Evolutionary conservation across 2,113 vertebrate species (phyloP).

Genomic region (Porphyrio hochstetteri): DNA sequence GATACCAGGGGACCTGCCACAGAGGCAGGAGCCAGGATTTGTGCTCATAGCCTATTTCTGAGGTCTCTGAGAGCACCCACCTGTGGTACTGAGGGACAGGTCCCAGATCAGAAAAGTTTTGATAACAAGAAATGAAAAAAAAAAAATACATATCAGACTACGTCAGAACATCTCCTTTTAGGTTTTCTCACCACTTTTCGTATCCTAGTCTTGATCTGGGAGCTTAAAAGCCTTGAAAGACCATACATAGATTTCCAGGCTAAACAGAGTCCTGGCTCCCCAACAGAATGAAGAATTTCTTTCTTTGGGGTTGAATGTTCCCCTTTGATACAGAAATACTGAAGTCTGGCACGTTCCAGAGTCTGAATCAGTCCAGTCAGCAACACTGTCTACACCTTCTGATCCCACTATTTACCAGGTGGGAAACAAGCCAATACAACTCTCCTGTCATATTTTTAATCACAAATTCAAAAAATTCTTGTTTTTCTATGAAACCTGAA

Average conservation of each 20-base stretch:
- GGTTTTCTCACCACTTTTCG: not conserved
- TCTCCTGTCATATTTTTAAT: not conserved
- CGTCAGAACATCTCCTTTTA: not conserved
- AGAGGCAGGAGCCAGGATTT: not conserved
- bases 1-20: not conserved
- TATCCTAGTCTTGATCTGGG: accelerated
- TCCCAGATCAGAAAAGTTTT: not conserved
- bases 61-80: not conserved
- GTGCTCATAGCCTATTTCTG: not conserved
- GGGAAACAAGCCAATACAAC: not conserved
- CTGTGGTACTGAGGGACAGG: not conserved
- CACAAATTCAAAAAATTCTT: not conserved
- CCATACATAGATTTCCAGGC: not conserved
- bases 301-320: no score
- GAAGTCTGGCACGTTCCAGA: not conserved
- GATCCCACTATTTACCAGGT: accelerated
- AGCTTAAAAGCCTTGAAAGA: not conserved
- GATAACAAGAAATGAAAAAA: not conserved
- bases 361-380: not conserved
- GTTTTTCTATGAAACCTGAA: not conserved
- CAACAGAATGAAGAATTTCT: not conserved
- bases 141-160: not conserved
- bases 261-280: not conserved
- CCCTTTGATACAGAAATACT: not conserved
- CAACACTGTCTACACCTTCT: not conserved